Base-by-base conservation (phyloP, 2,888 invertebrate genomes). In the Zaprionus lineosus region DNA sequence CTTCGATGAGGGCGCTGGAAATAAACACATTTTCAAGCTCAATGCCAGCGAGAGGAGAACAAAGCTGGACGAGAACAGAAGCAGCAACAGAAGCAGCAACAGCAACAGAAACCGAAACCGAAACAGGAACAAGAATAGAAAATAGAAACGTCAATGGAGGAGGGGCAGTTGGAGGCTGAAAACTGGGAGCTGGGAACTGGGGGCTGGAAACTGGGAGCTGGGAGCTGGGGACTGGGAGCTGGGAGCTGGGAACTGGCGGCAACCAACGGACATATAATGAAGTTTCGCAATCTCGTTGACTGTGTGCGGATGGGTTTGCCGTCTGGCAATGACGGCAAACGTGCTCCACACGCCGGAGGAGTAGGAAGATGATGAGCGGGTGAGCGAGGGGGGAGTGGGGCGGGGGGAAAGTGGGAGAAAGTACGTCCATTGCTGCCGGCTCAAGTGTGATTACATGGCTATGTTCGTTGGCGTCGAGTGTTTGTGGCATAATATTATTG, bases 401-500 rank as follows among this genome's bases (percentile, higher is more conserved):
- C 12, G 8, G 50, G 53, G 39, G 16, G 43, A 5, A n/a, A n/a
- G 31, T 26, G 7, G 28, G 8, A 36, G 19, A n/a, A n/a, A n/a
- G n/a, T 43, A 43, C 43, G 58, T 39, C 67, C 34, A 58, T 78
- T 69, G 60, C 61, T 66, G 69, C 67, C 61, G 83, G 83, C 79
- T 79, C 85, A 79, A 79, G 79, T 84, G 85, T 78, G 78, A 79
- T 79, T 79, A 79, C 78, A 79, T 84, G 84, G 73, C 73, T 79
- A 82, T 84, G 83, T 79, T 82, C 75, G 75, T 53, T 81, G 83
- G 52, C 73, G 47, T 65, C 73, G 83, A 64, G 79, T 74, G 85
- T 76, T 83, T 83, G 81, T 79, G 85, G 84, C 84, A 85, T 85
- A 84, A 79, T 79, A 81, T 82, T 83, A 85, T 85, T 82, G 85